Evolutionary conservation across 2,888 invertebrate species (phyloP).

Genomic region (Cabera pusaria): DNA sequence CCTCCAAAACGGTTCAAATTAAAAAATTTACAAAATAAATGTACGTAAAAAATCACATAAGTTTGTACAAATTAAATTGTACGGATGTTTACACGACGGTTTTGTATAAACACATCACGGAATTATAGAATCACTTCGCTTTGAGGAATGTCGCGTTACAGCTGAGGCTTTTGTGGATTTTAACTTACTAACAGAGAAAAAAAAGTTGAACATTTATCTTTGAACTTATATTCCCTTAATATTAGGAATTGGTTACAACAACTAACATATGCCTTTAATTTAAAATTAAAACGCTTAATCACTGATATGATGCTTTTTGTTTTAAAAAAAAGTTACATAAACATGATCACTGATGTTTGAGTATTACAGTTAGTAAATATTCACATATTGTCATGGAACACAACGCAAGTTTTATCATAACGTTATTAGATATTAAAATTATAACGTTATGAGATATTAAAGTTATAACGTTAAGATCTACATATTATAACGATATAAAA

Average conservation of each 20-base stretch:
- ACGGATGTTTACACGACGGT: conserved; percentile 42
- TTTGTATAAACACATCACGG: conserved; percentile 22
- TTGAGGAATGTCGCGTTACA: conserved; percentile 20
- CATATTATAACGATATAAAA: too few species aligned
- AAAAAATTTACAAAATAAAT: conserved; percentile 57
- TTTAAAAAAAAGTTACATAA: conserved; percentile 9
- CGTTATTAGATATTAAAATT: too few species aligned
- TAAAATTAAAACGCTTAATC: too few species aligned
- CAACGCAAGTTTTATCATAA: too few species aligned
- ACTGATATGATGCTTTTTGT: too few species aligned
- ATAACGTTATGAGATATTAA: too few species aligned
- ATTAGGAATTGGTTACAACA: too few species aligned
- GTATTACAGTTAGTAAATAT: conserved; percentile 7
- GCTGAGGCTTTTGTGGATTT: conserved; percentile 34
- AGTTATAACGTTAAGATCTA: too few species aligned
- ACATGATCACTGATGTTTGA: conserved; percentile 3
- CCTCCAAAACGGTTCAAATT: conserved; percentile 75
- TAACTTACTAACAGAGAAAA: too few species aligned
- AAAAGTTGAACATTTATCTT: conserved; percentile 9
- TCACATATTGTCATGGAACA: neutral
- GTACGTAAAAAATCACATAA: conserved; percentile 59
- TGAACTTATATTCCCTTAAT: conserved; percentile 7
- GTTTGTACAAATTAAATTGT: conserved; percentile 61
- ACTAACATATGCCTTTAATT: too few species aligned
- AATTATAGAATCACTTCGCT: conserved; percentile 25